Base-by-base conservation (phyloP, 2,888 invertebrate genomes). In the Orchesellides sinensis region DNA sequence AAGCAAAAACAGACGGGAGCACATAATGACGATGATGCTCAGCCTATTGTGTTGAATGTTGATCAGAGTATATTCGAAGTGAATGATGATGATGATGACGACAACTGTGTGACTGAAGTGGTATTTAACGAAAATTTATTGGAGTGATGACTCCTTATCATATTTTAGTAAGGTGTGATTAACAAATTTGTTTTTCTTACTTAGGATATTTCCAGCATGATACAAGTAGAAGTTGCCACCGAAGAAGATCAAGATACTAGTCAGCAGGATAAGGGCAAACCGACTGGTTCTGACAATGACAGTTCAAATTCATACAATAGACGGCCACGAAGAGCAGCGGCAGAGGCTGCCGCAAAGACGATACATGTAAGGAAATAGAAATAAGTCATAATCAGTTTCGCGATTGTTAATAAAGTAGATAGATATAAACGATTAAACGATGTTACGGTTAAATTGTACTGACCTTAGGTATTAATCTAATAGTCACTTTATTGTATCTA, bases 301-400 rank as follows among this genome's bases (percentile, higher is more conserved):
- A 40, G 10, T 40, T 40, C 40, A 1, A 14, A 10, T 14, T 5
- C 40, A 40, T 27, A 23, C 2, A 74, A 84, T 47, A 23, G 75
- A 17, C 59, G 82, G 47, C 88, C 88, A 10, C 61, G 86, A 19
- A 56, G 88, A 69, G 85, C 85, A 19, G 88, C 88, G 17, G 88
- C 88, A 10, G 70, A 69, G n/a, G 84, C 81, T 21, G 88, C 88
- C 6, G 86, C 86, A 0, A 84, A 83, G 75, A 87, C 86, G 1
- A 88, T 88, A 25, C 82, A 84, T 78, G 88, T 88, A 83, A 63
- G 65, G 17, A 27, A 12, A 45, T 69, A 8, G 5, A 56, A 23
- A 56, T 23, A 23, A 19, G 6, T 19, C 8, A 6, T 14, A n/a
- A 63, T 12, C 21, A 32, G n/a, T 63, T n/a, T n/a, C n/a, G n/a